Conservation (phyloP, 2,113 vertebrate species). For the Pseudorasbora parva region DNA sequence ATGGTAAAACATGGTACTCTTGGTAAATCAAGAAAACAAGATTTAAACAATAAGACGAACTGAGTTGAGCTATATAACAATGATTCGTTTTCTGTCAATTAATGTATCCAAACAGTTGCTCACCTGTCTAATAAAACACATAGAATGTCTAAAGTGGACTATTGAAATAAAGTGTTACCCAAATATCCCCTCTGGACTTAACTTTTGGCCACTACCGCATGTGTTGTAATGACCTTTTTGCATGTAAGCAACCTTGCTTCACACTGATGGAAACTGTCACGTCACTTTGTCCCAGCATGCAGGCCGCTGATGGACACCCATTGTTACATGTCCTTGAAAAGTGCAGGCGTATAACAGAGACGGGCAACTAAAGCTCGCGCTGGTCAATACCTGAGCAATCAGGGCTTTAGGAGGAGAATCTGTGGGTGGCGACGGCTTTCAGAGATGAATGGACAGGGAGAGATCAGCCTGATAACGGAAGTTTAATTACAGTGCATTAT, state of each 20-base stretch:
- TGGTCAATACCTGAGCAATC: conserved; percentile 31
- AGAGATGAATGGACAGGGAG: conserved; percentile 30
- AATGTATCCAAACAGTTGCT: too few species aligned
- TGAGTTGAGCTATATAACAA: too few species aligned
- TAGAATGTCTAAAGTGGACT: too few species aligned
- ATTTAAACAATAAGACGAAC: too few species aligned
- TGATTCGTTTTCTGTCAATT: too few species aligned
- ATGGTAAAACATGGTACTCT: too few species aligned
- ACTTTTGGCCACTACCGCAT: too few species aligned
- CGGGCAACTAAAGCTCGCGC: neutral
- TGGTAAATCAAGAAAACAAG: too few species aligned
- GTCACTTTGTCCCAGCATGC: conserved; percentile 17
- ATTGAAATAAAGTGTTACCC: too few species aligned
- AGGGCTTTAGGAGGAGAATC: neutral
- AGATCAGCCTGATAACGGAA: conserved; percentile 38
- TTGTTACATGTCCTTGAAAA: conserved; percentile 32
- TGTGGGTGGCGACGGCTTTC: neutral
- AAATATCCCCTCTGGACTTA: too few species aligned
- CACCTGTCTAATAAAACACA: too few species aligned
- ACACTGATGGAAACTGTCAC: neutral
- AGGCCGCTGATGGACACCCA: neutral
- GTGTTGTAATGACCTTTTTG: neutral
- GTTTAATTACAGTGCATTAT: conserved; percentile 33
- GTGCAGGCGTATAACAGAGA: neutral
- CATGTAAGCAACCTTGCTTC: neutral